Percentiles rank a stretch among this genome's conserved stretches.
phyloP scores from a whole-genome alignment of 2,888 invertebrate species.

The Mystacides longicornis region DNA sequence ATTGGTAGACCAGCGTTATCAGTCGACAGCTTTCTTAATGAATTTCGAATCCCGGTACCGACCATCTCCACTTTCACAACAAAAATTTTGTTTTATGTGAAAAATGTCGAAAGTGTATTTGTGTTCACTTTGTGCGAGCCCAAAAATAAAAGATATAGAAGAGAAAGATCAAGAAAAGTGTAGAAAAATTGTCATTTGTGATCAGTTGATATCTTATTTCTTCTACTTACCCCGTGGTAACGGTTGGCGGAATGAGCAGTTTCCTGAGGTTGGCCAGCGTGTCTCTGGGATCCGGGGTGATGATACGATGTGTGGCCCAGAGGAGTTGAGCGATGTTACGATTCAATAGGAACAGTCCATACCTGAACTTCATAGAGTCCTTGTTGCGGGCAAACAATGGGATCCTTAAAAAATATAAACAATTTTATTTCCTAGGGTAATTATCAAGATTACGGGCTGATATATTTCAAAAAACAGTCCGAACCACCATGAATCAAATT shows the following conservation, averaged over 20 bases:
- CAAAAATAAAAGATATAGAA: background rate
- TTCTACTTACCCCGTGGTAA: slow-evolving; percentile 28
- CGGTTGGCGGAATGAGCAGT: slow-evolving; percentile 43
- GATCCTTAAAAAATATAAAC: slow-evolving; percentile 60
- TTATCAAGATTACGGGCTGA: too few species aligned
- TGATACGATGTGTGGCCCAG: slow-evolving; percentile 56
- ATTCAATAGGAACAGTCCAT: slow-evolving; percentile 86
- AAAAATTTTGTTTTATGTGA: too few species aligned
- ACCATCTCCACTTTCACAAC: too few species aligned
- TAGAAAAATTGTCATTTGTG: too few species aligned
- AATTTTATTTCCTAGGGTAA: slow-evolving; percentile 8
- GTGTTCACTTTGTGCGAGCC: background rate
- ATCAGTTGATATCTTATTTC: too few species aligned
- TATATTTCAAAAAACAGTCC: too few species aligned
- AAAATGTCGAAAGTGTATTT: too few species aligned
- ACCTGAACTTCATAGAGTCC: slow-evolving; percentile 73
- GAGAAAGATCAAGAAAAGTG: background rate
- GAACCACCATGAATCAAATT: too few species aligned
- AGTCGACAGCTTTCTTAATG: too few species aligned
- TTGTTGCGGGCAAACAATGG: slow-evolving; percentile 75
- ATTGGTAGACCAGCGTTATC: too few species aligned
- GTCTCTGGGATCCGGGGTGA: slow-evolving; percentile 64
- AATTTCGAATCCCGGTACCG: too few species aligned
- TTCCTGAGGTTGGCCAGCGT: slow-evolving; percentile 68
- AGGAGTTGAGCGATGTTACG: slow-evolving; percentile 90